phyloP scores from a whole-genome alignment of 35 echinoderm and acorn worm genomes.

The Amphiura filiformis region DNA sequence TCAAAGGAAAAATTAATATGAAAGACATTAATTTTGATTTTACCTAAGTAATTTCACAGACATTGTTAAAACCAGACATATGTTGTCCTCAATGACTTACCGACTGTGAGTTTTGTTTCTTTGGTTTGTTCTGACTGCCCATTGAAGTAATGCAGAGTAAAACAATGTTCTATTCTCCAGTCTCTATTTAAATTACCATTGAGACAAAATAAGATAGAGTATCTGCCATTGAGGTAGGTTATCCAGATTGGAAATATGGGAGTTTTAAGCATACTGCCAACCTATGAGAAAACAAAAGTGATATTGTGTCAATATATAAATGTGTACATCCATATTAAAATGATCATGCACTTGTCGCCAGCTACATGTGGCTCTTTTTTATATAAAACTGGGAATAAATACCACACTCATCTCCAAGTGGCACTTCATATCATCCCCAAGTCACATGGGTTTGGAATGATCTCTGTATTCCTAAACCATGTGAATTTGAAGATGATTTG shows the following conservation, averaged over 20 bases:
- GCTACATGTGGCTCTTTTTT: not conserved
- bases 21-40: no score
- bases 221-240: slow-evolving; percentile 54
- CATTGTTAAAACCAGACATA: no score
- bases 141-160: slow-evolving; percentile 63
- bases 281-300: slow-evolving; percentile 20
- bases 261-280: slow-evolving; percentile 80
- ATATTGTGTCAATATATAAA: no score
- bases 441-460: slow-evolving; percentile 8
- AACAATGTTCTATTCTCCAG: slow-evolving; percentile 57
- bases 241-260: slow-evolving; percentile 73
- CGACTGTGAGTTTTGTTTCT: slow-evolving; percentile 65
- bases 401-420: not conserved
- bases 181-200: slow-evolving; percentile 68
- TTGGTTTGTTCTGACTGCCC: slow-evolving; percentile 48
- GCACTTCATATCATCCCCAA: not conserved
- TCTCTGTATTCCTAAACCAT: no score
- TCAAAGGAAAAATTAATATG: no score
- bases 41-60: no score
- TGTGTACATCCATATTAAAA: no score
- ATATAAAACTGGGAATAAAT: not conserved
- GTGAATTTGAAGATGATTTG: no score
- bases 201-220: slow-evolving; percentile 61
- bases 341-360: no score
- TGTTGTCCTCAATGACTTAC: no score